Percentiles rank a stretch among this genome's conserved stretches.
phyloP scores from a whole-genome alignment of 2,113 vertebrate genomes.

The Dendrocopos noguchii region DNA sequence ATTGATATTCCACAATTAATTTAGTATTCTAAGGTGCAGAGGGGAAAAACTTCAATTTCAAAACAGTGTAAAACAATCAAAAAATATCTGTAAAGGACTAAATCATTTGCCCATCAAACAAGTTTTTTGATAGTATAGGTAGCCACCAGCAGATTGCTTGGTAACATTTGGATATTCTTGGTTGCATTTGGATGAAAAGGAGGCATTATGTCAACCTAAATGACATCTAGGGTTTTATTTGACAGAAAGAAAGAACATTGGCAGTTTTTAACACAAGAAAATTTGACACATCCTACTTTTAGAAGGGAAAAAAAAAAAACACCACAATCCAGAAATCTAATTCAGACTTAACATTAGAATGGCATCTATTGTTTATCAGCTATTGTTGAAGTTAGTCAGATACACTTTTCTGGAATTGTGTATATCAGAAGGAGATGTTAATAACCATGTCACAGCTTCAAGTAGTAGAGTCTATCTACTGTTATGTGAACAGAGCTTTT shows the following conservation, averaged over 20 bases:
- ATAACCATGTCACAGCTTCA: not conserved
- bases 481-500: not conserved
- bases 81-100: not conserved
- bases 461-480: not conserved
- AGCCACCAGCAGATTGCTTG: not conserved
- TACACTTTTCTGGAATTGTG: not conserved
- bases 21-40: not conserved
- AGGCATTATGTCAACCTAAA: not conserved
- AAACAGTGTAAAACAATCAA: not conserved
- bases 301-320: not conserved
- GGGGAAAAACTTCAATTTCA: not conserved
- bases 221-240: not conserved
- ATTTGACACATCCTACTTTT: not conserved
- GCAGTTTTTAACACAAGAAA: not conserved
- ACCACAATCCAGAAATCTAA: not conserved
- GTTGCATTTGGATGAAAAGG: not conserved
- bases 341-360: not conserved
- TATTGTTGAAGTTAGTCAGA: not conserved
- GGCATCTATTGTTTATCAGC: not conserved
- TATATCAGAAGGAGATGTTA: not conserved
- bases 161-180: not conserved
- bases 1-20: not conserved
- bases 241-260: not conserved
- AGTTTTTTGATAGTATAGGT: not conserved
- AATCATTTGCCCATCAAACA: fast-evolving